Base-by-base conservation (phyloP, 2,888 invertebrate species). In the Leptogaster cylindrica region DNA sequence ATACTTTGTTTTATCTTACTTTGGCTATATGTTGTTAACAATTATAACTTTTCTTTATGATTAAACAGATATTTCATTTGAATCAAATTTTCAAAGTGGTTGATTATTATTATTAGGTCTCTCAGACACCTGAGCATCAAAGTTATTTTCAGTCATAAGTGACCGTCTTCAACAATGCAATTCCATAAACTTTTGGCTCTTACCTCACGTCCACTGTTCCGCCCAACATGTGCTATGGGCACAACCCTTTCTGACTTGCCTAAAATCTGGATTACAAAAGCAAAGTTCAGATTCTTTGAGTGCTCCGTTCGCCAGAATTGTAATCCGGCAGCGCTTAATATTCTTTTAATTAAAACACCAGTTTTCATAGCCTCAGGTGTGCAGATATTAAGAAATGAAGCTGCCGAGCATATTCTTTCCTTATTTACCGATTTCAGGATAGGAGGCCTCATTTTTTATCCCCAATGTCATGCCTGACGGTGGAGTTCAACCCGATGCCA, bases 391-490 rank as follows among this genome's bases (percentile, higher is more conserved):
- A 58, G 39, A 58, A 58, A 58, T 58, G 58, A 36, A 41, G 25
- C 25, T 58, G 39, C 25, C 39, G 25, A 58, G 58, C 39, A 58
- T 39, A 58, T 41, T 58, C 12, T 25, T 33, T 33, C 31, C 39
- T 58, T 58, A 58, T 58, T 55, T 58, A 58, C 58, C 58, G 58
- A 58, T 58, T 12, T 27, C 20, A 58, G 25, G 25, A 25, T 39
- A 25, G 23, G 25, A 58, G 25, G 39, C 58, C 25, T 39, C 58
- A 12, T 58, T 58, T 58, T 58, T 4, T 25, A 16, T 25, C 58
- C 23, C n/a, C 36, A 39, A 12, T 58, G 23, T 12, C 41, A 58
- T 39, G 31, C 58, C 39, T 36, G 41, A 39, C 23, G 20, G 25
- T 41, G 41, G 6, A 46, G 18, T 8, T 16, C 46, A 10, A 31